Evolutionary conservation across 2,888 invertebrate genomes (phyloP), one percentile per base, ranked within the genome.

Genomic region (Philereme transversata): DNA sequence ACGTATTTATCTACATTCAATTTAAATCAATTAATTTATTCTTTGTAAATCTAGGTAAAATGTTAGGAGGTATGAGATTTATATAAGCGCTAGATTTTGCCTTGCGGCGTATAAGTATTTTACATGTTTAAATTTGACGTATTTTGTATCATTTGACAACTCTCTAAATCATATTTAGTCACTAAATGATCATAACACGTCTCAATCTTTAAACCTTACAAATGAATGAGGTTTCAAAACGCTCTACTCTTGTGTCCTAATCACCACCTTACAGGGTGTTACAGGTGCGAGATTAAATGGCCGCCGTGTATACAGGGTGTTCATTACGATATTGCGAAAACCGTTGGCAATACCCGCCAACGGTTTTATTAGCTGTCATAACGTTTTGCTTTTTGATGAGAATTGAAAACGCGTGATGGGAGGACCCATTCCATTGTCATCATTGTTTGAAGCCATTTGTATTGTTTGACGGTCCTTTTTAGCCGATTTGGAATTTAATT

Each of bases 221-320:
- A n/a, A n/a, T 22, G 1, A 22, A 22, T 22, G 22, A 22, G 22
- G 22, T 22, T 44, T 35, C 22, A 59, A 68, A 56, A 60, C 77
- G 76, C 80, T 65, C 0, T 5, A 63, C 11, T 53, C 70, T 65
- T 54, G 4, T 68, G 33, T 53, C 76, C 73, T 59, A 45, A 4
- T 56, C 70, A 47, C 72, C 72, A 60, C 50, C 65, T 68, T 82
- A 86, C 84, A 84, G 86, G 73, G 76, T 83, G 90, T 90, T 91
- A 88, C 91, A 90, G 91, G 91, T 91, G 91, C 85, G 90, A 91
- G 88, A 90, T 91, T 90, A 90, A 91, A 91, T 88, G 89, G 88
- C 86, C 82, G 77, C 83, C 87, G 84, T 88, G 87, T 88, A 87
- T 88, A 89, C 88, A 89, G 87, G 86, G 77, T 89, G 90, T 91